Percentiles rank a stretch among this genome's conserved stretches.
These are phyloP conservation scores for Torymus texanus DNA, from an alignment of 2,888 invertebrate genomes.

Conservation along the genomic window DNA sequence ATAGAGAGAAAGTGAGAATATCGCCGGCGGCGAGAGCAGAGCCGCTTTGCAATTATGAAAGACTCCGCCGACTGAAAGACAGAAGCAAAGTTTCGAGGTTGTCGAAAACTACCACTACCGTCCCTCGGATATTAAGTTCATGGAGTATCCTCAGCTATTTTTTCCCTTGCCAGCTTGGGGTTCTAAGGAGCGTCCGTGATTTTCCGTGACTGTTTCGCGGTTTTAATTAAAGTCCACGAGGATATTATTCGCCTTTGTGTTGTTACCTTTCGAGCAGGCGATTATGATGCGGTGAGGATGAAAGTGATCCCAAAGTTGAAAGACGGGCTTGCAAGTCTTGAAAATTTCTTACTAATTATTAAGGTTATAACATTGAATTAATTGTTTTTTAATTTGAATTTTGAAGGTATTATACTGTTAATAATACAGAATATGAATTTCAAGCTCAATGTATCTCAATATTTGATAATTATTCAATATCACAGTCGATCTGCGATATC, in stretches of 20 bases:
- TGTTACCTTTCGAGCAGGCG: background rate
- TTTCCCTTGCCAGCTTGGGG: background rate
- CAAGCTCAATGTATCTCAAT: no score
- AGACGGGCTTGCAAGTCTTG: no score
- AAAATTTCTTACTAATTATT: no score
- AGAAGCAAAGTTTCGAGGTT: constrained; percentile 19
- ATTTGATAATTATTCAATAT: no score
- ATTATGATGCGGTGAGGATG: background rate
- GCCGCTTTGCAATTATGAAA: constrained; percentile 62
- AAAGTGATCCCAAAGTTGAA: no score
- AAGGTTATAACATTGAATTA: no score
- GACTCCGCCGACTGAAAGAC: constrained; percentile 31
- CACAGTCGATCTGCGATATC: no score
- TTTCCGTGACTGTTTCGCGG: constrained; percentile 10
- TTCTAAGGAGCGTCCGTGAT: background rate
- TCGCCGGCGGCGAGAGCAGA: constrained; percentile 19
- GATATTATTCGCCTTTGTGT: background rate
- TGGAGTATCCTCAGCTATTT: constrained; percentile 36
- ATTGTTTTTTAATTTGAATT: no score
- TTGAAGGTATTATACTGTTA: no score
- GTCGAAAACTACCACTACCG: constrained; percentile 32
- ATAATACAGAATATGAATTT: no score
- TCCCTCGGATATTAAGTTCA: constrained; percentile 43
- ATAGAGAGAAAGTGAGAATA: constrained; percentile 14
- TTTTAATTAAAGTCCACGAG: constrained; percentile 26